Conservation (phyloP, 2,797 vertebrate genomes). For the Orientallactaga sibirica region DNA sequence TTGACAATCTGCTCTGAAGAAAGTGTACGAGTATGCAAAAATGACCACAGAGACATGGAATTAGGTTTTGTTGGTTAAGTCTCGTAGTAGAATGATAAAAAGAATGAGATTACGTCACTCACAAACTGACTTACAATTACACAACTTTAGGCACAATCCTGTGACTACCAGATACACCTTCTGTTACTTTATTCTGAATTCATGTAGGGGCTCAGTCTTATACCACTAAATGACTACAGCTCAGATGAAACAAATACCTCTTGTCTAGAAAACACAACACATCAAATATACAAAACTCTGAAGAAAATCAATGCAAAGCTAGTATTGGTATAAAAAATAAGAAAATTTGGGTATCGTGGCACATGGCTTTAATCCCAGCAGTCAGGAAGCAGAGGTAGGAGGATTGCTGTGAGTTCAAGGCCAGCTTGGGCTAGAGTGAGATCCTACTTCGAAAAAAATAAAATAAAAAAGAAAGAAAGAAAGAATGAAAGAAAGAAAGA, state of each 20-base stretch:
- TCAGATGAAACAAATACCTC: neutral
- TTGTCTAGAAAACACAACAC: neutral
- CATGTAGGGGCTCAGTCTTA: neutral
- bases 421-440: no score
- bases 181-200: neutral
- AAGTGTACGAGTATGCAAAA: neutral
- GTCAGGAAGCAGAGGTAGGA: no score
- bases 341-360: no score
- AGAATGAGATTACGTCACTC: neutral
- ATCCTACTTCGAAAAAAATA: no score
- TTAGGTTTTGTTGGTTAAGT: neutral
- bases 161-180: neutral
- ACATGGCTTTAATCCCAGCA: no score
- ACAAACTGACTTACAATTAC: neutral
- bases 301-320: neutral
- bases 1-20: neutral
- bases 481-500: no score
- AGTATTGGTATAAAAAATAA: fast-evolving
- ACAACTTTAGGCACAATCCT: neutral
- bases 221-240: neutral
- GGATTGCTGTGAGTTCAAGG: no score
- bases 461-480: no score
- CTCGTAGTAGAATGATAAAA: neutral
- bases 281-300: neutral
- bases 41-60: neutral